phyloP scores from a whole-genome alignment of 2,888 invertebrate species.

The Dynastes tityus region DNA sequence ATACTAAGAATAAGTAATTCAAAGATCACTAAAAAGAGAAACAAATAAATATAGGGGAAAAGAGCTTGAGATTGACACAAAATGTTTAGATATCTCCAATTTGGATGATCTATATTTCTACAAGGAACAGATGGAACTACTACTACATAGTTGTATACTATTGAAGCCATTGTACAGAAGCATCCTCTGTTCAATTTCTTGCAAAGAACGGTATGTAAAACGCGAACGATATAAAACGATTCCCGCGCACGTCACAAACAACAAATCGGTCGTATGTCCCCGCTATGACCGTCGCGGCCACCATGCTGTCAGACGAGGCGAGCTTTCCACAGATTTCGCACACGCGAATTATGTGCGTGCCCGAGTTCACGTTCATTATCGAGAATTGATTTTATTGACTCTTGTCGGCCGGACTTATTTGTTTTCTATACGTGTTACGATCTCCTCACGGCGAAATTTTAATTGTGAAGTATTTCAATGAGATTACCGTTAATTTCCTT shows the following conservation, averaged over 20 bases:
- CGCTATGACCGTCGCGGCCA: conserved; percentile 30
- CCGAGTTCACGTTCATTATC: conserved; percentile 51
- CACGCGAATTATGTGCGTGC: conserved; percentile 52
- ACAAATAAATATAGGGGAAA: too few species aligned
- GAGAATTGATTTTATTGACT: conserved; percentile 54
- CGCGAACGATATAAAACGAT: neutral
- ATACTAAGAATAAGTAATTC: too few species aligned
- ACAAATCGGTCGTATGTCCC: conserved; percentile 17
- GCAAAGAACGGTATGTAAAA: neutral
- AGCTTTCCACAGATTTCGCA: conserved; percentile 45
- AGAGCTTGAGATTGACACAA: too few species aligned
- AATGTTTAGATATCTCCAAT: too few species aligned
- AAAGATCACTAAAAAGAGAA: too few species aligned
- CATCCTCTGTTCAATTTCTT: neutral
- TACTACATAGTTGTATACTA: too few species aligned
- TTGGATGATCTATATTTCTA: too few species aligned
- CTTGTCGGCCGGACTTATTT: conserved; percentile 50
- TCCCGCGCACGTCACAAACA: conserved; percentile 6
- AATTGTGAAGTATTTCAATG: conserved; percentile 54
- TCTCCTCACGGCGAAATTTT: conserved; percentile 50
- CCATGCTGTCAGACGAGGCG: conserved; percentile 28
- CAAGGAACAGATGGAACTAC: too few species aligned
- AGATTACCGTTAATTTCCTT: conserved; percentile 22
- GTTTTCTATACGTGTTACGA: conserved; percentile 45
- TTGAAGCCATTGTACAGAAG: neutral